Base-by-base conservation (phyloP, 37 sponge, comb jelly and placozoan species). In the Oopsacas minuta region DNA sequence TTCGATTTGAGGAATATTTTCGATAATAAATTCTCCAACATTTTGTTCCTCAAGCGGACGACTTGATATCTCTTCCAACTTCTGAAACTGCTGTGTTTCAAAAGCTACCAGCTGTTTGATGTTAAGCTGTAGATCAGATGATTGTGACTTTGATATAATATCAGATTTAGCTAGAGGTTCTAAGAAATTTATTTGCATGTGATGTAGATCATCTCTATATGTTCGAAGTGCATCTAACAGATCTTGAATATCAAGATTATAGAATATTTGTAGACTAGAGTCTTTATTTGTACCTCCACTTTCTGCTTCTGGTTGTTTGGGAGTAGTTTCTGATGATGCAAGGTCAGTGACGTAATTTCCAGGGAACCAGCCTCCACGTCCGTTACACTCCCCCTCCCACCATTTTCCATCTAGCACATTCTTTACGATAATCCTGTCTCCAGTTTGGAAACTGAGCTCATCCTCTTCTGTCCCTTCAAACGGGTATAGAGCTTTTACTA, bases 361-460 rank as follows among this genome's bases (percentile, higher is more conserved):
- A 37, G 96, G 96, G 81, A 95, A 95, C 96, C 96, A 95, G 1
- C 96, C 96, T n/a, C 52, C 86, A 37, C 83, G 82, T 28, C 86
- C 92, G 17, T 91, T 84, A 39, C 86, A 88, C 12, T 75, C 36
- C 0, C 96, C 96, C 85, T 95, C 94, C 96, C 96, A 95, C 96
- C 96, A 95, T 5, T 92, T 94, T n/a, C 94, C 94, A 38, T 93
- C 94, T 42, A 95, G 87, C 39, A 86, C 87, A 61, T 89, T 92
- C 12, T 86, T 90, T 39, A 95, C 95, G 0, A 81, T 84, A 30
- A 95, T 89, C 36, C 89, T 36, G 83, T 90, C 92, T n/a, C 95
- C 95, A 28, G 90, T 89, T 36, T 86, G 86, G 82, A 94, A 94
- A n/a, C 85, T 87, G 52, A 94, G 90, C 91, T 94, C 94, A 88